A percentile compares a stretch with the other conserved stretches of the same genome.
Evolutionary conservation across 1,140 invertebrate species (phyloP).

Genomic region (Helicoverpa armigera): DNA sequence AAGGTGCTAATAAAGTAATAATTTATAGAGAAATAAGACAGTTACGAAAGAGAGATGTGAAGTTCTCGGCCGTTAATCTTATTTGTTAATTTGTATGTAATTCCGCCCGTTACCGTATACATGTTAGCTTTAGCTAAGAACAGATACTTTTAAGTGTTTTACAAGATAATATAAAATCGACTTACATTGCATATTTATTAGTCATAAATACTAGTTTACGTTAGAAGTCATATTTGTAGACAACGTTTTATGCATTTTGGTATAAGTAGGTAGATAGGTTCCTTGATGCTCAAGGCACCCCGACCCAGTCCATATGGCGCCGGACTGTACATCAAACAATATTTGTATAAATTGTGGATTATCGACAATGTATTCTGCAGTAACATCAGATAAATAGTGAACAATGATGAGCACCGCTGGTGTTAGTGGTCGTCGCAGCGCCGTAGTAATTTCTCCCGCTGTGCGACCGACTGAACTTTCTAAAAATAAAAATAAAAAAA

Average conservation of each 20-base stretch:
- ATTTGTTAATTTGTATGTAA: constrained; percentile 85
- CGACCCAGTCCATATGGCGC: background rate
- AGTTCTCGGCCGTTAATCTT: constrained; percentile 73
- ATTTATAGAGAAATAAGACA: constrained; percentile 73
- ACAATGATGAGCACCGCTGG: constrained; percentile 78
- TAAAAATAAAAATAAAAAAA: constrained; percentile 81
- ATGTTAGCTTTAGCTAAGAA: constrained; percentile 81
- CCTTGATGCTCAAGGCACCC: background rate
- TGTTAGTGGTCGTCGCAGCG: constrained; percentile 69
- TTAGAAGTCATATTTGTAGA: constrained; percentile 51
- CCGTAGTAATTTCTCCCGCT: constrained; percentile 82
- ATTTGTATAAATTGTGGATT: background rate
- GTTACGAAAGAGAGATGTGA: constrained; percentile 69
- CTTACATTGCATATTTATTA: constrained; percentile 75
- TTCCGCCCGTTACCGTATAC: constrained; percentile 85
- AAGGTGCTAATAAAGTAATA: constrained; percentile 84
- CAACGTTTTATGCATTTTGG: constrained; percentile 57
- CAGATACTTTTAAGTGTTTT: constrained; percentile 77
- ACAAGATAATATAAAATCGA: constrained; percentile 69
- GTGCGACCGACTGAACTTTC: constrained; percentile 83
- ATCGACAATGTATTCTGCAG: constrained; percentile 27
- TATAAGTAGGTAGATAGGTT: constrained; percentile 50
- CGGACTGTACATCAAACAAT: background rate
- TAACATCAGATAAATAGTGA: constrained; percentile 74
- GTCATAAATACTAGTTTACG: constrained; percentile 67